Evolutionary conservation across 35 echinoderm and acorn worm genomes (phyloP).

Genomic region (Lytechinus pictus): DNA sequence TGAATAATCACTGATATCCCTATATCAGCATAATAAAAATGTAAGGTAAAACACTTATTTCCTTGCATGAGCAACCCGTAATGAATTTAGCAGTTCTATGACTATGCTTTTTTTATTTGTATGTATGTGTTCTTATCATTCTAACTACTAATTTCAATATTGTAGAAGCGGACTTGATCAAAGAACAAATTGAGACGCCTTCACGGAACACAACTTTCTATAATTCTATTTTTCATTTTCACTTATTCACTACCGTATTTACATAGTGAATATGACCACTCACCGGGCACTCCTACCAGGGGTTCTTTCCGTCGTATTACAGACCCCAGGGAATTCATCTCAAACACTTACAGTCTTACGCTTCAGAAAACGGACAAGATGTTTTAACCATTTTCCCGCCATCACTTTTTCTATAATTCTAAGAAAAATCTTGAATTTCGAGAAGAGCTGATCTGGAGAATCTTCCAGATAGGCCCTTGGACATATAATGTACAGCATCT

Average conservation of each 20-base stretch:
- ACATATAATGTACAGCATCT: neutral
- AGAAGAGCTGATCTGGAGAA: neutral
- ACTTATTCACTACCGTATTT: neutral
- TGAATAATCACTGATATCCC: too few relatives aligned
- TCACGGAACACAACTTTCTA: neutral
- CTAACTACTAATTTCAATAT: too few relatives aligned
- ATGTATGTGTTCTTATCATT: neutral
- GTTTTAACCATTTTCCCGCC: neutral
- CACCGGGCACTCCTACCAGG: neutral
- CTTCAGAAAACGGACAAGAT: neutral
- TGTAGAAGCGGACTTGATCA: neutral
- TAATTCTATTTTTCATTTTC: neutral
- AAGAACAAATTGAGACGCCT: neutral
- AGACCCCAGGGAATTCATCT: neutral
- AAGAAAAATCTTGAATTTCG: neutral
- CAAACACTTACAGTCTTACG: neutral
- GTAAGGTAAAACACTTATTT: too few relatives aligned
- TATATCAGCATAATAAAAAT: too few relatives aligned
- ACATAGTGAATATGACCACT: slow-evolving; percentile 3
- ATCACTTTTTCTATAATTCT: neutral
- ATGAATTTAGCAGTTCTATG: too few relatives aligned
- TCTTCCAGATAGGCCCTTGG: too few relatives aligned
- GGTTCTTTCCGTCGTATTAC: neutral
- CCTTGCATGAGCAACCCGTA: too few relatives aligned
- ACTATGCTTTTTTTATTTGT: neutral